Evolutionary conservation across 2,113 vertebrate genomes (phyloP), one percentile per base, ranked within the genome.

Genomic region (Delphinus delphis): DNA sequence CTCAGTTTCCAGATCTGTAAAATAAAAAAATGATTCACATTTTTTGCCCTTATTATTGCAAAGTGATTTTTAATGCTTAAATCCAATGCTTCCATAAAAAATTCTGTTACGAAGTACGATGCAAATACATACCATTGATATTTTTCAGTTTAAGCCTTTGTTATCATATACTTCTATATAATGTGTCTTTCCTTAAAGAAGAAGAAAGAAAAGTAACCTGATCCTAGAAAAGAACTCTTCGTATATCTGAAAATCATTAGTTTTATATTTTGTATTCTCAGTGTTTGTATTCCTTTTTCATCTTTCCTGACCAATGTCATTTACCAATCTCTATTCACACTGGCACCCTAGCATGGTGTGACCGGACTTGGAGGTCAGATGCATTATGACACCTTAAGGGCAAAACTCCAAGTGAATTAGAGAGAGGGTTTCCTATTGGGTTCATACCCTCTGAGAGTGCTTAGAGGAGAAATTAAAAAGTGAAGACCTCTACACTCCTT

Each of bases 21-120:
- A 53, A 53, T 53, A 17, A 53, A 18, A 53, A 53, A 53, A 17
- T 53, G 53, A 53, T 53, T 17, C 2, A 53, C 15, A 53, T 18
- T 53, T 25, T 74, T 23, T 58, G 14, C 62, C 8, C 18, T 47
- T 74, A 44, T 67, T 90, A 68, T 55, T 3, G 26, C 28, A 77
- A 94, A 80, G 55, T 55, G 2, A 90, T 70, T 84, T 92, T 86
- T 95, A 84, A 94, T 80, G 17, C 2, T 89, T 68, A 94, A 94
- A 86, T 71, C 2, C 80, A 90, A 67, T 68, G 28, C 8, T 62
- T 55, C 70, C 33, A 28, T 50, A 90, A 21, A 83, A 58, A 0
- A 0, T 62, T 68, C 25, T 67, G 5, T 36, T 83, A 53, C n/a
- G 38, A 83, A 84, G 5, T 73, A 0, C 26, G 55, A 47, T 87